A percentile compares a stretch with the other conserved stretches of the same genome.
phyloP scores from a whole-genome alignment of 2,888 invertebrate species.

The Drosophila mayaguana region DNA sequence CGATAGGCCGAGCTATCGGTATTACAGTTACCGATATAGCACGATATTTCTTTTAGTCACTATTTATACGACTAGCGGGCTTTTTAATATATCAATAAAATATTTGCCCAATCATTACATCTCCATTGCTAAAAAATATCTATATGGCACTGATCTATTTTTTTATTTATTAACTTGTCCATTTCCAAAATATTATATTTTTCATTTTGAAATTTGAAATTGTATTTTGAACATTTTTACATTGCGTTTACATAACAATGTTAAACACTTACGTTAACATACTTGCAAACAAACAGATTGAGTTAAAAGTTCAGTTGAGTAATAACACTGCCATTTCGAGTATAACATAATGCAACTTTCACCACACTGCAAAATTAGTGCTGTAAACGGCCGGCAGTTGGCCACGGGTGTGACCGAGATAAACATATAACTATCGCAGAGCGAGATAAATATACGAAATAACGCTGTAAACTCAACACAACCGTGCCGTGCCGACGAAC shows the following conservation, averaged over 20 bases:
- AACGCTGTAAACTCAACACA: conserved; percentile 64
- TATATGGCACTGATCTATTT: background rate
- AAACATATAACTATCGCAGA: conserved; percentile 32
- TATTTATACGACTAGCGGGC: background rate
- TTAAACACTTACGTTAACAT: background rate
- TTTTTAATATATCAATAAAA: background rate
- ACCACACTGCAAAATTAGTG: conserved; percentile 38
- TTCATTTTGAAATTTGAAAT: background rate
- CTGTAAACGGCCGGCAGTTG: conserved; percentile 41
- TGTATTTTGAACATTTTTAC: background rate
- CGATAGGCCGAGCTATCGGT: background rate
- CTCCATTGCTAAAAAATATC: background rate
- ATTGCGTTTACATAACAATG: conserved; percentile 14
- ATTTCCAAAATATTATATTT: background rate
- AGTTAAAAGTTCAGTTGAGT: conserved; percentile 43
- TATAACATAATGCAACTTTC: conserved; percentile 35
- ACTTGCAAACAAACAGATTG: conserved; percentile 4
- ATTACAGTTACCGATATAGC: background rate
- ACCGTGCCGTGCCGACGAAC: conserved; percentile 73
- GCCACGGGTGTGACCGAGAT: conserved; percentile 29
- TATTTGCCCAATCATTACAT: background rate
- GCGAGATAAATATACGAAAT: conserved; percentile 36
- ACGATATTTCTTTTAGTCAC: background rate
- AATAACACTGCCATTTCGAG: conserved; percentile 34
- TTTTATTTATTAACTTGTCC: background rate